Evolutionary conservation across 2,888 invertebrate species (phyloP).

Genomic region (Drosophila sordidula): DNA sequence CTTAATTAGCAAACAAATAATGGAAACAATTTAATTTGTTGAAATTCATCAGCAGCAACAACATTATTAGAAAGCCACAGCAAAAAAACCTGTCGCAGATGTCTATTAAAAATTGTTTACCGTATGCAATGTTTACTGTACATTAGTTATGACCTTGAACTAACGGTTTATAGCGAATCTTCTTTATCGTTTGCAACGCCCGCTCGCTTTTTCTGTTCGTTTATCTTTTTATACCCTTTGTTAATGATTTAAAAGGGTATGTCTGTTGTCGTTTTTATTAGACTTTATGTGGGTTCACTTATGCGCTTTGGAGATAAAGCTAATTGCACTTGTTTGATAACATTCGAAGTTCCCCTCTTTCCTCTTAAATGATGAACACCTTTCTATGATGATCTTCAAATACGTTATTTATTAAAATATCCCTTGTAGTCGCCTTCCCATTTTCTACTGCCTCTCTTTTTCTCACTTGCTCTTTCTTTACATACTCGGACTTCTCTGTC

Average conservation of each 20-base stretch:
- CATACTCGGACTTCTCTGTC: no score
- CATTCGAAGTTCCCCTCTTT: background rate
- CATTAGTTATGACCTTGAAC: conserved; percentile 64
- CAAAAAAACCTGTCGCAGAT: background rate
- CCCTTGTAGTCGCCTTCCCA: no score
- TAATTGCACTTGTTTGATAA: background rate
- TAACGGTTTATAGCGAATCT: conserved; percentile 53
- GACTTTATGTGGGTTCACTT: background rate
- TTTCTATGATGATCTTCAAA: no score
- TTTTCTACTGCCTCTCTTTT: no score
- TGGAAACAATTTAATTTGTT: background rate
- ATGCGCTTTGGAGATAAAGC: background rate
- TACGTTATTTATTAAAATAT: no score
- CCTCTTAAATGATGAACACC: no score
- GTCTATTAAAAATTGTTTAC: background rate
- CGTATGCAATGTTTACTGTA: conserved; percentile 28
- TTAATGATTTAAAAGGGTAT: background rate
- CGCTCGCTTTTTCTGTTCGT: conserved; percentile 17
- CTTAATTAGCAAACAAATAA: background rate
- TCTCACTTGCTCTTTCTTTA: background rate
- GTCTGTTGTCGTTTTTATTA: background rate
- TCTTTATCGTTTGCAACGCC: conserved; percentile 9
- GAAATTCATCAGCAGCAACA: background rate
- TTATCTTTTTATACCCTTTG: conserved; percentile 7
- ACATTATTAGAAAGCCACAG: background rate